A percentile compares a stretch with the other conserved stretches of the same genome.
These are phyloP conservation scores for Sisor rabdophorus DNA, from an alignment of 2,113 vertebrate species.

Conservation along the genomic window DNA sequence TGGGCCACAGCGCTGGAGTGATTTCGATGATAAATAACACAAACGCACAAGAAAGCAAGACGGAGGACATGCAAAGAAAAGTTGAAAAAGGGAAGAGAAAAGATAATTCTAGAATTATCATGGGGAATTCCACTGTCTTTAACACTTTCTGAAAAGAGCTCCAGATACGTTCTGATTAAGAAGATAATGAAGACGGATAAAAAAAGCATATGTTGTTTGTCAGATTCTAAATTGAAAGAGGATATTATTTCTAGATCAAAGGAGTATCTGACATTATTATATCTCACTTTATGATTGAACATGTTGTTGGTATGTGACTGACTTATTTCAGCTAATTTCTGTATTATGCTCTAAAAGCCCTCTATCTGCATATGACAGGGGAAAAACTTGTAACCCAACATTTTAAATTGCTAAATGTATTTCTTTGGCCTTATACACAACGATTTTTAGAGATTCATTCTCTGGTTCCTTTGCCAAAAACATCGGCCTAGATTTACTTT, in stretches of 20 bases:
- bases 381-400: too few relatives aligned
- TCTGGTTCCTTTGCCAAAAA: not conserved
- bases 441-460: not conserved
- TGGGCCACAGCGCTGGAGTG: conserved; percentile 32
- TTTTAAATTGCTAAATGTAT: too few relatives aligned
- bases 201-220: not conserved
- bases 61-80: not conserved
- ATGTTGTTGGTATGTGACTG: too few relatives aligned
- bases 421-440: too few relatives aligned
- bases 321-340: too few relatives aligned
- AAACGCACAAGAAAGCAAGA: not conserved
- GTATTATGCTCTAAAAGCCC: too few relatives aligned
- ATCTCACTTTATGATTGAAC: not conserved
- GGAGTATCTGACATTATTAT: not conserved
- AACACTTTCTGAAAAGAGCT: not conserved
- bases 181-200: not conserved
- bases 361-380: too few relatives aligned
- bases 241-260: not conserved
- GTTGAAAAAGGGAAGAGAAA: not conserved
- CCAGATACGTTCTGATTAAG: not conserved
- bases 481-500: not conserved
- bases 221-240: not conserved
- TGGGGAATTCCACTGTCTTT: not conserved
- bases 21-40: conserved; percentile 46
- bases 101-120: not conserved